A percentile compares a stretch with the other conserved stretches of the same genome.
Evolutionary conservation across 2,797 vertebrate species (phyloP).

Genomic region (Thripadectes ignobilis): DNA sequence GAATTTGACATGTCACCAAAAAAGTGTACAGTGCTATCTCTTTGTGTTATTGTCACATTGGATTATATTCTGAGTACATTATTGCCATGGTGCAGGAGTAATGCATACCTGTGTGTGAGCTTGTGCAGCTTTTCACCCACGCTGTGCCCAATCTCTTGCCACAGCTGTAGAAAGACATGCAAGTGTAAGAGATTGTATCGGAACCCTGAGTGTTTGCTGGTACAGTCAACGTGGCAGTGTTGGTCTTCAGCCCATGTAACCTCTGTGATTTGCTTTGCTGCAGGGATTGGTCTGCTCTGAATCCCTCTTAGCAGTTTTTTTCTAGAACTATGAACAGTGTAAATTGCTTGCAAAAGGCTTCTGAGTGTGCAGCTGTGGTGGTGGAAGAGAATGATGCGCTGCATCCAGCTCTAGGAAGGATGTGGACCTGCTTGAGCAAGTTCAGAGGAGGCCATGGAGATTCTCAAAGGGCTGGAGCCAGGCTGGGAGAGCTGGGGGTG

Average conservation of each 20-base stretch:
- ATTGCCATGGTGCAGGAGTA: not conserved
- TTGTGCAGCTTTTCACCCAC: not conserved
- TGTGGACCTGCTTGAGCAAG: not conserved
- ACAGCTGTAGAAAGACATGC: not conserved
- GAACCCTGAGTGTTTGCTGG: not conserved
- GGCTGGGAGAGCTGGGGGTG: not conserved
- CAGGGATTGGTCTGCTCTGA: not conserved
- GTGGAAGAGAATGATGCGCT: not conserved
- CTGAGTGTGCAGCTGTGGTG: not conserved
- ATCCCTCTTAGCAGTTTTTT: not conserved
- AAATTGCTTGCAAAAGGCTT: not conserved
- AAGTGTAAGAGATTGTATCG: not conserved
- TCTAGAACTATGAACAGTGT: accelerated
- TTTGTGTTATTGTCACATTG: not conserved
- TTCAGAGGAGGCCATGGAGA: not conserved
- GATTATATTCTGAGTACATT: not conserved
- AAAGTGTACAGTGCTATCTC: not conserved
- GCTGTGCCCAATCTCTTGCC: not conserved
- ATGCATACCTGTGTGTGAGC: not conserved
- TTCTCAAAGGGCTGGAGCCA: not conserved
- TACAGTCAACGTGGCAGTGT: no score
- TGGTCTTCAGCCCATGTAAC: not conserved
- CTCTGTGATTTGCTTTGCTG: not conserved
- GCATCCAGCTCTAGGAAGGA: not conserved
- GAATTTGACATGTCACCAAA: not conserved